Base-by-base conservation (phyloP, 2,113 vertebrate genomes). In the Poeciliopsis retropinna region DNA sequence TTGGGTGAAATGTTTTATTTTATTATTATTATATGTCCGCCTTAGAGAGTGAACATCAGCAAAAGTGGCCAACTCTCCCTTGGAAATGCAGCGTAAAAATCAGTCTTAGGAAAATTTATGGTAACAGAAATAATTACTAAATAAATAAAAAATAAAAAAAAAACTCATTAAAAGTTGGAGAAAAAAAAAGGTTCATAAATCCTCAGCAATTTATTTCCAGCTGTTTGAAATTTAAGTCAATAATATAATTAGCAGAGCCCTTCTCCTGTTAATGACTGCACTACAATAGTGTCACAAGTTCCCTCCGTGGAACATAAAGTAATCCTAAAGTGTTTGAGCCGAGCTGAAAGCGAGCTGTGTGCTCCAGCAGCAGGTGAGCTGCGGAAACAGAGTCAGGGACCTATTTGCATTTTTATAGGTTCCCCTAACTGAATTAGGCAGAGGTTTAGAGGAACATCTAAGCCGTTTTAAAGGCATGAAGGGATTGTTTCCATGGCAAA, bases 381-480 rank as follows among this genome's bases (percentile, higher is more conserved):
- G 11, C n/a, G 13, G 27, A 64, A 14, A 44, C 60, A 15, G 29
- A 51, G 29, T 30, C 39, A 27, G 41, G 1, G 29, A 73, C 28
- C 11, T 32, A 29, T 64, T 64, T 47, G 60, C 61, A 72, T 72
- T 32, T 63, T 72, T 31, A 64, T 63, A 72, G 60, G 41, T 63
- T 15, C 29, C 15, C 2, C 19, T 30, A 72, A 72, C 37, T n/a
- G 47, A 64, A 64, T 70, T 61, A 70, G 12, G 15, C n/a, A 22
- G n/a, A 61, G 25, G 60, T 63, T 12, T 72, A 47, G 11, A 72
- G 60, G 15, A 47, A 19, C 28, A 31, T 47, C 7, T 31, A 31
- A 30, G 28, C 10, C 11, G 14, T 72, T 72, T 64, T 15, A 64
- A 37, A 31, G 19, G 29, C 39, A 63, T 47, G 29, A 72, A 44